Evolutionary conservation across 2,797 vertebrate species (phyloP).

Genomic region (Prunella strophiata): DNA sequence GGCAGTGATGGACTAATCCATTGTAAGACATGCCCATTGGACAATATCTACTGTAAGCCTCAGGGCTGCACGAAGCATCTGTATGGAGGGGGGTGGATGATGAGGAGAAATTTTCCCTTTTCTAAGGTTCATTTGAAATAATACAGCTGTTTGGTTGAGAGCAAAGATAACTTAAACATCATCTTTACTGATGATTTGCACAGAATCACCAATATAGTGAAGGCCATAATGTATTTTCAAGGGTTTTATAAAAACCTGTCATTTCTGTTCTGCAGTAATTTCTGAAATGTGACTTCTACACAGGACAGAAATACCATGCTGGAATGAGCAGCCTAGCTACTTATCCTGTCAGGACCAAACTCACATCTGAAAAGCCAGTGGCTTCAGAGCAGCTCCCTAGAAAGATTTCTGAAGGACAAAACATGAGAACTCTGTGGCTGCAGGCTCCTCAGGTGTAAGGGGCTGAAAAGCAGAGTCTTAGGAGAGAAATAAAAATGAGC

Average conservation of each 20-base stretch:
- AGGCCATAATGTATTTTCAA: background rate
- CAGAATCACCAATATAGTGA: background rate
- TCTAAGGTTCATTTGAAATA: background rate
- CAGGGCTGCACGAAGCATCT: background rate
- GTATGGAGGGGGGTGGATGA: background rate
- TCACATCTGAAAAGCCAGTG: background rate
- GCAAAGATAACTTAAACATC: background rate
- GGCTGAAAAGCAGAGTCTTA: background rate
- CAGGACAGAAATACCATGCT: background rate
- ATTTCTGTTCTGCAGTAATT: background rate
- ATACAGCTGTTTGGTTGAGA: background rate
- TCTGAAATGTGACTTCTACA: background rate
- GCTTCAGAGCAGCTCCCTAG: background rate
- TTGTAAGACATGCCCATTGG: background rate
- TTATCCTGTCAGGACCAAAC: background rate
- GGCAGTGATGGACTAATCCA: background rate
- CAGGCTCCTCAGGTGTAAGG: background rate
- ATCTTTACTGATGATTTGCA: background rate
- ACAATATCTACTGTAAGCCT: background rate
- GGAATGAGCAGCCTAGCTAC: background rate
- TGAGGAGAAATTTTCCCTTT: background rate
- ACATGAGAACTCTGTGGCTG: background rate
- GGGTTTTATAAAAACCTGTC: background rate
- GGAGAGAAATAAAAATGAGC: background rate
- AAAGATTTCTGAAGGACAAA: background rate